These are phyloP conservation scores for Beroe forskalii DNA, from an alignment of 37 sponge, comb jelly and placozoan genomes.

Conservation along the genomic window DNA sequence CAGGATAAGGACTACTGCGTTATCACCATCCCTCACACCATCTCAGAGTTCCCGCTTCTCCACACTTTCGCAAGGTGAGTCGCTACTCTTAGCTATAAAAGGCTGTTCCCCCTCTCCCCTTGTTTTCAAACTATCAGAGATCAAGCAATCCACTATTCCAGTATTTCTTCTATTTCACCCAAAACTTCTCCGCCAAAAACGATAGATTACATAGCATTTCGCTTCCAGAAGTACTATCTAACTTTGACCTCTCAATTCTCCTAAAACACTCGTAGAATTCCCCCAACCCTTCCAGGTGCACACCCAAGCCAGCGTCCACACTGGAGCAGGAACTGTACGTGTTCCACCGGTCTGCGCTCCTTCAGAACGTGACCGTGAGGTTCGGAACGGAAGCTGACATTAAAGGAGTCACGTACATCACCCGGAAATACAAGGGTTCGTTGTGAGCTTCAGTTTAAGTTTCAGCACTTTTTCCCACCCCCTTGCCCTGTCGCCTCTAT, in stretches of 20 bases:
- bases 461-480: background rate
- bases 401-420: conserved; percentile 12
- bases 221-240: too few relatives aligned
- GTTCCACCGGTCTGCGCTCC: conserved; percentile 78
- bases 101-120: too few relatives aligned
- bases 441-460: too few relatives aligned
- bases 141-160: too few relatives aligned
- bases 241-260: background rate
- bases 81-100: too few relatives aligned
- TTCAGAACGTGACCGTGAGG: conserved; percentile 68
- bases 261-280: background rate
- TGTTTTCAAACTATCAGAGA: too few relatives aligned
- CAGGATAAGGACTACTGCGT: conserved; percentile 86
- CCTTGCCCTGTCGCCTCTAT: too few relatives aligned
- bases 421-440: conserved; percentile 56
- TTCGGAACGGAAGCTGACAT: conserved; percentile 38
- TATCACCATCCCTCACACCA: conserved; percentile 79
- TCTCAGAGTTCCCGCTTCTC: conserved; percentile 86
- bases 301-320: conserved; percentile 70
- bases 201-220: too few relatives aligned
- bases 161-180: too few relatives aligned
- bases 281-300: conserved; percentile 51
- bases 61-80: conserved; percentile 45
- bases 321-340: conserved; percentile 85
- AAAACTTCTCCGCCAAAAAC: too few relatives aligned